Percentiles rank a stretch among this genome's conserved stretches.
These are phyloP conservation scores for Clostera curtula DNA, from an alignment of 2,888 invertebrate species.

Conservation along the genomic window DNA sequence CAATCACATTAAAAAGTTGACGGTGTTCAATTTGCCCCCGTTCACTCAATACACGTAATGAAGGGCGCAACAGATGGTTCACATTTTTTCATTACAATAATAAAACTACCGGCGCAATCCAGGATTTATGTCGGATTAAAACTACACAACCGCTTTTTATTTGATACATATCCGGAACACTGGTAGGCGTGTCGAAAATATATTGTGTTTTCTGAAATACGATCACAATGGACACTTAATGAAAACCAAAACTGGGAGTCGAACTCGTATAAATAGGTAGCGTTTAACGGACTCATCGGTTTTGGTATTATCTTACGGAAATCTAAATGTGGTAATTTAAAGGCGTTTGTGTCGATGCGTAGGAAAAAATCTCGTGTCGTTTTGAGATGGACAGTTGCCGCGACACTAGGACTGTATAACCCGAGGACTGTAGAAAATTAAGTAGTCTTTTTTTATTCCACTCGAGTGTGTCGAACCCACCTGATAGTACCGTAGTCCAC, in stretches of 20 bases:
- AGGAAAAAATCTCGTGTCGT: slow-evolving; percentile 40
- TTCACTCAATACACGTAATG: slow-evolving; percentile 58
- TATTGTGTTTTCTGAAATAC: slow-evolving; percentile 46
- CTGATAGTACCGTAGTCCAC: no score
- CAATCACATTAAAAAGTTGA: slow-evolving; percentile 72
- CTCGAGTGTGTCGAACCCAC: no score
- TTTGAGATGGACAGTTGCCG: slow-evolving; percentile 39
- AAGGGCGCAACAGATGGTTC: slow-evolving; percentile 73
- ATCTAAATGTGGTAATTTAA: slow-evolving; percentile 60
- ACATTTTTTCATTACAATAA: slow-evolving; percentile 67
- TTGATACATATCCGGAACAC: slow-evolving; percentile 59
- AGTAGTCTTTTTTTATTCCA: no score
- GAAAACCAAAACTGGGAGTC: slow-evolving; percentile 22
- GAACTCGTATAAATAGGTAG: slow-evolving; percentile 24
- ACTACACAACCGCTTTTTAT: slow-evolving; percentile 58
- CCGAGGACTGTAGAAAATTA: no score
- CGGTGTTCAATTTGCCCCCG: slow-evolving; percentile 55
- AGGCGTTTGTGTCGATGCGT: slow-evolving; percentile 47
- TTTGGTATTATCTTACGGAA: slow-evolving; percentile 40
- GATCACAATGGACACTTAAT: slow-evolving; percentile 20
- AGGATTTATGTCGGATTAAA: slow-evolving; percentile 70
- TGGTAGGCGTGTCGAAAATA: slow-evolving; percentile 57
- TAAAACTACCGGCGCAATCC: slow-evolving; percentile 54
- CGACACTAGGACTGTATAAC: no score
- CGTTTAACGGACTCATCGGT: slow-evolving; percentile 37